Conservation (phyloP, 1,140 invertebrate species). For the Drosophila lacertosa region DNA sequence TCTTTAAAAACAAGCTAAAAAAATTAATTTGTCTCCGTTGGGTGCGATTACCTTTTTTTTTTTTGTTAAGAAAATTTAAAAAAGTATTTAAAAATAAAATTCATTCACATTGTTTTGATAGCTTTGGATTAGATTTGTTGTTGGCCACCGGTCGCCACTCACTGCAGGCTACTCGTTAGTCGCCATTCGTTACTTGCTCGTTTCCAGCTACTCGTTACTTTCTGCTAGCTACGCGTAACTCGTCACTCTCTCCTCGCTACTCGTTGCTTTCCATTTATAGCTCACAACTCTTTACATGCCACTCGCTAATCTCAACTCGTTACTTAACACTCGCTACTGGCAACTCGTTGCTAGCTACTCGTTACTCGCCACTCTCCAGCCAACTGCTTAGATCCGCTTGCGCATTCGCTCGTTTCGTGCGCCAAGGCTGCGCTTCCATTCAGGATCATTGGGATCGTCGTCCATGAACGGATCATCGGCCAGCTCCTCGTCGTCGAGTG, state of each 20-base stretch:
- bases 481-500: conserved; percentile 84
- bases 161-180: no score
- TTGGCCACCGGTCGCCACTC: not conserved
- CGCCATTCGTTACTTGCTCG: no score
- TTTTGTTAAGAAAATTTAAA: conserved; percentile 58
- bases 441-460: conserved; percentile 92
- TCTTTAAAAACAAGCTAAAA: conserved; percentile 73
- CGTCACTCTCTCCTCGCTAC: not conserved
- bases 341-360: not conserved
- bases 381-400: conserved; percentile 44
- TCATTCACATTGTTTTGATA: conserved; percentile 38
- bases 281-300: not conserved
- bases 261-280: no score
- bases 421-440: conserved; percentile 85
- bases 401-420: conserved; percentile 39
- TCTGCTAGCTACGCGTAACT: not conserved
- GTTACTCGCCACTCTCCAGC: no score
- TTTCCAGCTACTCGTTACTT: no score
- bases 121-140: conserved; percentile 56
- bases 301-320: not conserved
- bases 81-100: conserved; percentile 56
- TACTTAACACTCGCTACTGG: not conserved
- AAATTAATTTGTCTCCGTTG: conserved; percentile 15
- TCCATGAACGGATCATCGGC: conserved; percentile 86
- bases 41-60: conserved; percentile 7